Evolutionary conservation across 2,113 vertebrate genomes (phyloP).

Genomic region (Synchiropus splendidus): DNA sequence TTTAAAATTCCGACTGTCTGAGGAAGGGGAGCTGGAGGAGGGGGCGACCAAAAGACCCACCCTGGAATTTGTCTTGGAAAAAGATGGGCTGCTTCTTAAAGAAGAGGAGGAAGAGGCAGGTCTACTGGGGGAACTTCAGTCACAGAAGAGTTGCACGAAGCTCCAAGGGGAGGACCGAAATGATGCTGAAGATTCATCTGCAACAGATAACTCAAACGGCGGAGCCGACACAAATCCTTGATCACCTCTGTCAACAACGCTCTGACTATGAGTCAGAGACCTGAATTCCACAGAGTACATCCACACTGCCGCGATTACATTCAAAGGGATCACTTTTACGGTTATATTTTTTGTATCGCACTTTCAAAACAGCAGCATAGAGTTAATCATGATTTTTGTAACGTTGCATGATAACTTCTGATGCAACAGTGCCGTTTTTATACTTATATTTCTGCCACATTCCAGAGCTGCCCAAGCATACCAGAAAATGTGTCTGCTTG

Average conservation of each 20-base stretch:
- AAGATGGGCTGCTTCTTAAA: slow-evolving; percentile 29
- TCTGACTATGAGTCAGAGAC: slow-evolving; percentile 1
- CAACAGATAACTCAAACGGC: slow-evolving; percentile 14
- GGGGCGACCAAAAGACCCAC: slow-evolving; percentile 29
- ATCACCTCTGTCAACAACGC: neutral
- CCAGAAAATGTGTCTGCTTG: no score
- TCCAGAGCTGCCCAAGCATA: no score
- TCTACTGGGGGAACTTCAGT: slow-evolving; percentile 1
- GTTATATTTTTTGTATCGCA: no score
- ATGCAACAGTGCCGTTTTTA: no score
- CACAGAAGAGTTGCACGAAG: slow-evolving; percentile 8
- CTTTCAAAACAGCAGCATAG: no score
- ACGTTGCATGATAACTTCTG: no score
- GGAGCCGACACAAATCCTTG: slow-evolving; percentile 21
- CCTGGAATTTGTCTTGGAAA: slow-evolving; percentile 58
- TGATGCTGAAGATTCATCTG: slow-evolving; percentile 10
- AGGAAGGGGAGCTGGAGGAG: slow-evolving; percentile 46
- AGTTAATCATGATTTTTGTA: no score
- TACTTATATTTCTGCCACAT: no score
- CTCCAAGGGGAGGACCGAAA: slow-evolving; percentile 10
- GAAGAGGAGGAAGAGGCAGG: slow-evolving; percentile 22
- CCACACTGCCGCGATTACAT: no score
- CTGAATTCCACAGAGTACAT: neutral
- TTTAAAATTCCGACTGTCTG: slow-evolving; percentile 63
- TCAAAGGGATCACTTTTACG: no score